These are phyloP conservation scores for Prolemur simus DNA, from an alignment of 2,113 vertebrate genomes.

Conservation along the genomic window DNA sequence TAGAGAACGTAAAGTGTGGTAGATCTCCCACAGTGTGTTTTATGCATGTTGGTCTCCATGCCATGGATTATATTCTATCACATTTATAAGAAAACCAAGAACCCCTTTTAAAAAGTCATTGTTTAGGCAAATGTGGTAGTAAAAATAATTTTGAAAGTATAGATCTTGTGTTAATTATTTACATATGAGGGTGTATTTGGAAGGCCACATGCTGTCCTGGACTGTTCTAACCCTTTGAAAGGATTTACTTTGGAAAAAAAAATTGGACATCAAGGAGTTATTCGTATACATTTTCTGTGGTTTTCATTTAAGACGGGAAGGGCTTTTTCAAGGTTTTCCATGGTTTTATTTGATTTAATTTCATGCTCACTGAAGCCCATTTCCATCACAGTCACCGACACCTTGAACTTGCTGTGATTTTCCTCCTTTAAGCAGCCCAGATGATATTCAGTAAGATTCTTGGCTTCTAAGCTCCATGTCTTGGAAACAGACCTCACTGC, in stretches of 20 bases:
- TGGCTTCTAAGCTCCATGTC: constrained; percentile 59
- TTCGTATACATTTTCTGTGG: constrained; percentile 54
- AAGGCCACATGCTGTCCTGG: constrained; percentile 26
- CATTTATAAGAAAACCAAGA: constrained; percentile 14
- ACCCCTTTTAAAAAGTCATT: not conserved
- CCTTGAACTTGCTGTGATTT: constrained; percentile 72
- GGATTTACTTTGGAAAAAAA: constrained; percentile 56
- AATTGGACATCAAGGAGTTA: constrained; percentile 57
- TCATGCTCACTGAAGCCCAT: constrained; percentile 66
- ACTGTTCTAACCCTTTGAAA: constrained; percentile 52
- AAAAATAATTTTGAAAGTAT: constrained; percentile 39
- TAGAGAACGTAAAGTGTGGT: not conserved
- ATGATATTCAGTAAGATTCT: constrained; percentile 63
- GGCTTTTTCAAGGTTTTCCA: constrained; percentile 64
- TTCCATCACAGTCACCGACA: constrained; percentile 66
- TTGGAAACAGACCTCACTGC: constrained; percentile 60
- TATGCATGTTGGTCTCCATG: not conserved
- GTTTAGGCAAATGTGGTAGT: constrained; percentile 27
- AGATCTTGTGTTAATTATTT: constrained; percentile 51
- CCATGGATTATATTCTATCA: not conserved
- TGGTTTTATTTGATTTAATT: constrained; percentile 73
- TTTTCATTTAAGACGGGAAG: constrained; percentile 67
- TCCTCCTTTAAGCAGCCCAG: constrained; percentile 53
- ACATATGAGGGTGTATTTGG: not conserved
- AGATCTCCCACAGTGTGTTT: constrained; percentile 20